Conservation (phyloP, 2,888 invertebrate species). For the Leucophenga maculata region DNA sequence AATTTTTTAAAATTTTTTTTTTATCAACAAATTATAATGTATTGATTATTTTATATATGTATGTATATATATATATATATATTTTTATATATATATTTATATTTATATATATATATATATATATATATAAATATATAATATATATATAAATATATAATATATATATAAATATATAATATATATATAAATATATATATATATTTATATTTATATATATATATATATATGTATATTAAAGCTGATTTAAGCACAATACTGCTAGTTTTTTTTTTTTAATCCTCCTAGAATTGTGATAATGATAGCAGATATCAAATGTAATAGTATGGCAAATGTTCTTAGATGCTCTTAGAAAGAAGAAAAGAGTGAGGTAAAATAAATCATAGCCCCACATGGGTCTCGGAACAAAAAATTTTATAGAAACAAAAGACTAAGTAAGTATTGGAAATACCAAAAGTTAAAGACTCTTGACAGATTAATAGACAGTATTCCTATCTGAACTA, state of each 20-base stretch:
- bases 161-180: constrained; percentile 23
- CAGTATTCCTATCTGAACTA: too few relatives aligned
- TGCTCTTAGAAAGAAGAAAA: too few relatives aligned
- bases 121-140: constrained; percentile 21
- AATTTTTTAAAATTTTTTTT: neutral
- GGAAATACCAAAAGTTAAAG: too few relatives aligned
- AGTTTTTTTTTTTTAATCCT: neutral
- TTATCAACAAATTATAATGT: neutral
- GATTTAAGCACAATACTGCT: too few relatives aligned
- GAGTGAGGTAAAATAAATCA: too few relatives aligned
- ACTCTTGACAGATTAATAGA: too few relatives aligned
- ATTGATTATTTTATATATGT: constrained; percentile 24
- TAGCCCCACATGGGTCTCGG: too few relatives aligned
- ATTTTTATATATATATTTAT: constrained; percentile 22
- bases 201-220: constrained; percentile 16
- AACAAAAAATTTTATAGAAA: too few relatives aligned
- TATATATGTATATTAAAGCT: constrained; percentile 23
- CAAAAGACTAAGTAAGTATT: too few relatives aligned
- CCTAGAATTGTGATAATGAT: too few relatives aligned
- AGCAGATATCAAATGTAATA: too few relatives aligned
- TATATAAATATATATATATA: constrained; percentile 21
- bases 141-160: constrained; percentile 21
- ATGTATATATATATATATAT: constrained; percentile 32
- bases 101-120: constrained; percentile 18
- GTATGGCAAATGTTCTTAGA: too few relatives aligned